These are phyloP conservation scores for Leucozona laternaria DNA, from an alignment of 2,888 invertebrate genomes.

Conservation along the genomic window DNA sequence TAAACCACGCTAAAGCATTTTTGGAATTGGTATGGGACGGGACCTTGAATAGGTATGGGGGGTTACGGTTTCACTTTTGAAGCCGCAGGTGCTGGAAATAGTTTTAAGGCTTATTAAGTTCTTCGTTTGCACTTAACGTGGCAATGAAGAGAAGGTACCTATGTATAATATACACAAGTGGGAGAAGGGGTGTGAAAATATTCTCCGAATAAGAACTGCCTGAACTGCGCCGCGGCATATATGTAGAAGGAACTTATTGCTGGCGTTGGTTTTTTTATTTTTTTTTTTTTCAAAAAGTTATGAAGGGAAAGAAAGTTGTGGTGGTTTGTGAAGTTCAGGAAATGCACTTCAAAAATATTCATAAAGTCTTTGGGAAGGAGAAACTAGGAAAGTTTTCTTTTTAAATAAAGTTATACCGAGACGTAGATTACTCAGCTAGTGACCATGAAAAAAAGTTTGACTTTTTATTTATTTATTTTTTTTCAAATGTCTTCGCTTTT, in stretches of 20 bases:
- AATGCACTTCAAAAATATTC: constrained; percentile 39
- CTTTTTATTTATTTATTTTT: constrained; percentile 1
- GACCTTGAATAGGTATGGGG: neutral
- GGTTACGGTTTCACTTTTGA: constrained; percentile 11
- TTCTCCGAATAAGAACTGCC: neutral
- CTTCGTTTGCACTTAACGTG: constrained; percentile 42
- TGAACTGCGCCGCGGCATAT: neutral
- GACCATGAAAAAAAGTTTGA: constrained; percentile 16
- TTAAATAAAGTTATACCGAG: neutral
- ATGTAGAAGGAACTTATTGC: neutral
- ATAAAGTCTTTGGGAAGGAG: neutral
- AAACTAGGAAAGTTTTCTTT: constrained; percentile 9
- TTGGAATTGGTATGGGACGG: neutral
- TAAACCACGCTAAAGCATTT: neutral
- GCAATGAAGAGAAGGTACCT: neutral
- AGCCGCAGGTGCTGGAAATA: constrained; percentile 51
- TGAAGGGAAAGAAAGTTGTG: constrained; percentile 8
- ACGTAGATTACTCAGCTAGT: constrained; percentile 7
- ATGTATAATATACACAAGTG: too few species aligned
- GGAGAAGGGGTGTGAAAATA: neutral
- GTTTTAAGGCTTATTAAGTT: constrained; percentile 52
- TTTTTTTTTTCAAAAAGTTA: constrained; percentile 21
- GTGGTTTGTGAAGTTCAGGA: constrained; percentile 25
- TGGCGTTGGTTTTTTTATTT: constrained; percentile 25
- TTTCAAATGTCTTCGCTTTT: neutral